Evolutionary conservation across 2,113 vertebrate genomes (phyloP).

Genomic region (Gallinago media): DNA sequence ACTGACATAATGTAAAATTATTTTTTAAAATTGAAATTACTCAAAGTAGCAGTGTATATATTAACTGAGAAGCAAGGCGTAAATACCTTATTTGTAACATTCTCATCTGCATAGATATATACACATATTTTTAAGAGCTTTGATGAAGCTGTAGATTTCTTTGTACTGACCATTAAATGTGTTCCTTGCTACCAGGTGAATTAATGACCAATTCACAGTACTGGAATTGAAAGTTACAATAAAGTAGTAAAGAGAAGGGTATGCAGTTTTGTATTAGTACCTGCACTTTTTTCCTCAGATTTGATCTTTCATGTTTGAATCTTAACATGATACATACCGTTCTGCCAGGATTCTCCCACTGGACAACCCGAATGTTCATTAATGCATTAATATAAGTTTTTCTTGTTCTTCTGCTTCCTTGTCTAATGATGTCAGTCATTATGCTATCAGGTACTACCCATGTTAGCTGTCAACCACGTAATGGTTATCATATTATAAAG

Average conservation of each 20-base stretch:
- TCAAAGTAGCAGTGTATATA: neutral
- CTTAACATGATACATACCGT: neutral
- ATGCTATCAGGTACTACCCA: neutral
- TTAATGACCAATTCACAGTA: neutral
- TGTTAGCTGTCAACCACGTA: neutral
- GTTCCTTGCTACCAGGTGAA: neutral
- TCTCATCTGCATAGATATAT: neutral
- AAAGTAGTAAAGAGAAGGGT: neutral
- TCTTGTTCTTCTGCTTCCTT: neutral
- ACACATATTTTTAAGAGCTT: neutral
- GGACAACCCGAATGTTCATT: neutral
- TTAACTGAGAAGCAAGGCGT: neutral
- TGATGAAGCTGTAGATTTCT: neutral
- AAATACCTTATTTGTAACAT: neutral
- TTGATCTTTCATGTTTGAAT: neutral
- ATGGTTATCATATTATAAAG: neutral
- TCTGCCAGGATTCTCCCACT: neutral
- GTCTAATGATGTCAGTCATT: neutral
- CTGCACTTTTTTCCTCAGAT: neutral
- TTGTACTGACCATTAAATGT: neutral
- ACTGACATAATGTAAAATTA: neutral
- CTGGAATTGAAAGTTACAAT: neutral
- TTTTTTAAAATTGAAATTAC: constrained; percentile 13
- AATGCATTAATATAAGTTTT: neutral
- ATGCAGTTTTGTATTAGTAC: neutral